Percentiles rank a stretch among this genome's conserved stretches.
Evolutionary conservation across 1,140 invertebrate genomes (phyloP).

Genomic region (Drosophila bocki): DNA sequence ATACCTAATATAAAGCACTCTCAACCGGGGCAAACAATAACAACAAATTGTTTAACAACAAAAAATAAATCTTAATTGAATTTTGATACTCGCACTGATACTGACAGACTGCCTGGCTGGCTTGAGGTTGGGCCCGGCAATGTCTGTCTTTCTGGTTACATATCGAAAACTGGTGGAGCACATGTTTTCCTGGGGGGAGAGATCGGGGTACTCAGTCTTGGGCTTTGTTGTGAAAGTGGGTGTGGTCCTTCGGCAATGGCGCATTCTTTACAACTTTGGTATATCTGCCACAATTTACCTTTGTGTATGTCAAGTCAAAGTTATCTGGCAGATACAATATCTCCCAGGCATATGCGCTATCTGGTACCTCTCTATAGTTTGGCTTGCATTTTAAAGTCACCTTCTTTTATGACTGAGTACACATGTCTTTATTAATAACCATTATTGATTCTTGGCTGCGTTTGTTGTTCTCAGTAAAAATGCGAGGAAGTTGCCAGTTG

Average conservation of each 20-base stretch:
- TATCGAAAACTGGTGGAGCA: conserved; percentile 54
- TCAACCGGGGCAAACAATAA: conserved; percentile 44
- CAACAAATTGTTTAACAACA: conserved; percentile 80
- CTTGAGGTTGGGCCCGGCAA: conserved; percentile 37
- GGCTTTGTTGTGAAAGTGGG: conserved; percentile 69
- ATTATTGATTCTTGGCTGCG: conserved; percentile 63
- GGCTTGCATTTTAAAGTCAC: conserved; percentile 66
- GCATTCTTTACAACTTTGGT: conserved; percentile 53
- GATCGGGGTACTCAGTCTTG: background rate
- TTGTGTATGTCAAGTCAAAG: conserved; percentile 52
- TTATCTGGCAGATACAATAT: conserved; percentile 61
- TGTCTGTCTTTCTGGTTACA: conserved; percentile 26
- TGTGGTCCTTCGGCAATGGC: conserved; percentile 62
- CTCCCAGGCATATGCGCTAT: conserved; percentile 39
- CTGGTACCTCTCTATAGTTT: conserved; percentile 39
- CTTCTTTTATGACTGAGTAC: conserved; percentile 66
- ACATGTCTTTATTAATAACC: conserved; percentile 80
- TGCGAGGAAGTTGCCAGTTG: conserved; percentile 37
- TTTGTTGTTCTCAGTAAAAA: conserved; percentile 47
- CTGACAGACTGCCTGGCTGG: conserved; percentile 56
- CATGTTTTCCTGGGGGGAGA: conserved; percentile 18
- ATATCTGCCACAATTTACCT: conserved; percentile 47
- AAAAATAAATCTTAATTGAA: conserved; percentile 84
- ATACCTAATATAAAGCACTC: conserved; percentile 63
- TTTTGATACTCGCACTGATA: conserved; percentile 71